Evolutionary conservation across 1,140 invertebrate species (phyloP).

Genomic region (Drosophila kanapiae): DNA sequence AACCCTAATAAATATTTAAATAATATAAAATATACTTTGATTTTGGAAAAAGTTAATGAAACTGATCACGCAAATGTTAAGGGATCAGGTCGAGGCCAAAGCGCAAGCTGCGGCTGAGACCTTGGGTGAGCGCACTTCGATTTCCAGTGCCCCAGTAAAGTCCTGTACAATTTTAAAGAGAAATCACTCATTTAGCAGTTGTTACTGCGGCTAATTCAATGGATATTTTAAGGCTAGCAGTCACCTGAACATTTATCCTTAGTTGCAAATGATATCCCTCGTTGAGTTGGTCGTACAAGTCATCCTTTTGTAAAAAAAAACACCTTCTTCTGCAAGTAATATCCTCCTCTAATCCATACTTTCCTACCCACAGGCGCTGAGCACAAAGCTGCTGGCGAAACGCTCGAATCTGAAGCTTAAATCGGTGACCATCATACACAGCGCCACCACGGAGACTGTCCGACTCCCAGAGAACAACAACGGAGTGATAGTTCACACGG

Average conservation of each 20-base stretch:
- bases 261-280: background rate
- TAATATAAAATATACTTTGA: constrained; percentile 17
- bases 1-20: too few species aligned
- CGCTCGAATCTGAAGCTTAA: constrained; percentile 91
- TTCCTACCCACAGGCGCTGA: constrained; percentile 88
- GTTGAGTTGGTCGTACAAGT: background rate
- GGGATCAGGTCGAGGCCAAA: constrained; percentile 78
- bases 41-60: constrained; percentile 72
- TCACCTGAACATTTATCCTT: constrained; percentile 16
- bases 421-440: constrained; percentile 94
- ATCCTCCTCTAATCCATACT: constrained; percentile 39
- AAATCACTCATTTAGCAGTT: constrained; percentile 27
- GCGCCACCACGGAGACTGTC: constrained; percentile 93
- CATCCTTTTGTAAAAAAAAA: background rate
- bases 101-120: constrained; percentile 47
- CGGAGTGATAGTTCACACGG: constrained; percentile 90
- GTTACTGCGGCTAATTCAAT: constrained; percentile 36
- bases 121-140: constrained; percentile 49
- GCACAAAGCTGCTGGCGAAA: constrained; percentile 92
- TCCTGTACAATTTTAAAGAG: constrained; percentile 35
- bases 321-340: background rate
- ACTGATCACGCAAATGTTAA: constrained; percentile 73
- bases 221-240: constrained; percentile 5
- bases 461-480: constrained; percentile 90
- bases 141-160: constrained; percentile 21